Evolutionary conservation across 2,888 invertebrate species (phyloP).

Genomic region (Trachelus tabidus): DNA sequence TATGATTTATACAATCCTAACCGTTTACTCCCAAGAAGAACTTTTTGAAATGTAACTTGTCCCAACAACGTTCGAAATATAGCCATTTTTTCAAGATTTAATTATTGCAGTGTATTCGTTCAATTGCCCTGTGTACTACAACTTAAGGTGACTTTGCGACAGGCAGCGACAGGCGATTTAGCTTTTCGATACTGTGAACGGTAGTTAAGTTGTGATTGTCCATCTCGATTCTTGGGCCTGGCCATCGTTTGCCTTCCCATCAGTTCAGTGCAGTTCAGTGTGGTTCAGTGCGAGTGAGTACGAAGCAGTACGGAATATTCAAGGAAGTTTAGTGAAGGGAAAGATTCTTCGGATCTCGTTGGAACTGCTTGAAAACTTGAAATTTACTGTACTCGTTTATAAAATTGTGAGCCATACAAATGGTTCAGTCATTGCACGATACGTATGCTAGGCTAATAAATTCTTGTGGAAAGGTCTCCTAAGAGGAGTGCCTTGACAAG

Average conservation of each 20-base stretch:
- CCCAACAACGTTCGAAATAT: not conserved
- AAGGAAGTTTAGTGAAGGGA: not conserved
- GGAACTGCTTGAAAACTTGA: not conserved
- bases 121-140: not conserved
- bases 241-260: not conserved
- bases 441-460: conserved; percentile 51
- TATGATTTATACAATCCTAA: not conserved
- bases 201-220: not conserved
- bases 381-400: not conserved
- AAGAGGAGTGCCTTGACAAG: conserved; percentile 49
- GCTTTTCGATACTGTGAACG: not conserved
- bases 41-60: not conserved
- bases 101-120: not conserved
- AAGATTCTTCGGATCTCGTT: not conserved
- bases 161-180: not conserved
- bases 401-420: conserved; percentile 22
- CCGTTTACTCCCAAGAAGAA: not conserved
- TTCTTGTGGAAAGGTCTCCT: conserved; percentile 56
- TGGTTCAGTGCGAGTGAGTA: too few relatives aligned
- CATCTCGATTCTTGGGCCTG: not conserved
- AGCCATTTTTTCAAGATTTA: not conserved
- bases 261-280: not conserved
- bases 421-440: conserved; percentile 44
- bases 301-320: not conserved
- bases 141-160: not conserved